Evolutionary conservation across 2,113 vertebrate genomes (phyloP), one percentile per base, ranked within the genome.

Genomic region (Malurus elegans): DNA sequence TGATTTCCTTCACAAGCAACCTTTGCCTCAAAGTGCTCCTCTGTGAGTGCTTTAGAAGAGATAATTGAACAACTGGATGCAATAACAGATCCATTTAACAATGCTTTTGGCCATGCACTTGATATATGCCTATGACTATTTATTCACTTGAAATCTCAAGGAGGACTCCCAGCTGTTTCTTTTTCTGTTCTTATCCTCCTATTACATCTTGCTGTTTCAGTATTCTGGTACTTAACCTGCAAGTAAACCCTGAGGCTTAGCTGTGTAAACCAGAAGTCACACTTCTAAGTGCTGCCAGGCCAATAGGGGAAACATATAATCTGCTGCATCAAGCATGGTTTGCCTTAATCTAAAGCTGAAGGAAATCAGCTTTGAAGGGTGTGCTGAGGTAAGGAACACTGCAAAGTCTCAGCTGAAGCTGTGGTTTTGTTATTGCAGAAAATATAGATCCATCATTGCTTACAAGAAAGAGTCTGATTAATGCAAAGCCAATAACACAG

Each of bases 341-440:
- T 96, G 88, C 82, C 75, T 90, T 97, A 97, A 96, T 96, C 90
- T 95, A 86, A 96, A 92, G 71, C 93, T 90, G 79, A 86, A 36
- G 69, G 51, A 94, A 94, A 96, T 96, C 85, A 92, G 93, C 92
- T 97, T 97, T 96, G 96, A 92, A 92, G 90, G 79, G 36, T 88
- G 42, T 83, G 56, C 92, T 88, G 93, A 95, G 93, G 90, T 92
- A 79, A 92, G 90, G 90, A 94, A 48, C 47, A 48, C 25, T 28
- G 47, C 8, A 23, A 51, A 83, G 44, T 26, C 56, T 74, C 3
- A 4, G 61, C 65, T 87, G 80, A 64, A 86, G 71, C 36, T 78
- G 36, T 36, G 21, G 3, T 72, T 70, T 54, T 14, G 4, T 66
- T 78, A 24, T 12, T 92, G 67, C 56, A 92, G 64, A 48, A 93